Evolutionary conservation across 2,113 vertebrate genomes (phyloP).

Genomic region (Acrocephalus kingi): DNA sequence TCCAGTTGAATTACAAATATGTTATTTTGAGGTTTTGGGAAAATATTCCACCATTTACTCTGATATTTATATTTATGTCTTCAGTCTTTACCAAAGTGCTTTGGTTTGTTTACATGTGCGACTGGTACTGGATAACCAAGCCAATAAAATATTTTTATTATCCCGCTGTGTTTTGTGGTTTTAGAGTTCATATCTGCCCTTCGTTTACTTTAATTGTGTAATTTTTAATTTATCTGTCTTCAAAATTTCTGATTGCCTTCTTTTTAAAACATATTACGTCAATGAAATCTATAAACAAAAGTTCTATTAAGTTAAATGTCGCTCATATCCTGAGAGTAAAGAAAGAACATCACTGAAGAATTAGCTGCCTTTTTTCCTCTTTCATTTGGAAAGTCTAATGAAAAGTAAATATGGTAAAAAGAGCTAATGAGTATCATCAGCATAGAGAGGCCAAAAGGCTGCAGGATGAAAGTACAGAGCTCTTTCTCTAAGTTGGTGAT

Average conservation of each 20-base stretch:
- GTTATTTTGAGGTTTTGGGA: background rate
- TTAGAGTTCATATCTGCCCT: background rate
- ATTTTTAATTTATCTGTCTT: background rate
- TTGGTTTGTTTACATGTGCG: background rate
- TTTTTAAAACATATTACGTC: background rate
- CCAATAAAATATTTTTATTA: background rate
- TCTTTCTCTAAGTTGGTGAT: background rate
- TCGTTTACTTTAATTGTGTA: background rate
- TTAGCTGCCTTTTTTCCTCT: background rate
- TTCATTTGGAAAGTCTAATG: background rate
- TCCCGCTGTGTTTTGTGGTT: fast-evolving
- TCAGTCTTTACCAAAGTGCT: background rate
- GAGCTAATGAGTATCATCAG: background rate
- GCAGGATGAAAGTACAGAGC: background rate
- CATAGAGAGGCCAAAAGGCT: background rate
- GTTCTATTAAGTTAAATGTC: background rate
- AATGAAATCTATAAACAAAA: background rate
- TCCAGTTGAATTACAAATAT: background rate
- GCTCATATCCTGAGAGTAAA: background rate
- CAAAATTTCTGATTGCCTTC: background rate
- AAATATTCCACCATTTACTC: background rate
- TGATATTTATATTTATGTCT: background rate
- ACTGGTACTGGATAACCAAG: background rate
- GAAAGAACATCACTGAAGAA: background rate
- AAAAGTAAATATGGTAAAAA: background rate